Conservation (phyloP, 2,113 vertebrate genomes). For the Rhabdomys dilectus region DNA sequence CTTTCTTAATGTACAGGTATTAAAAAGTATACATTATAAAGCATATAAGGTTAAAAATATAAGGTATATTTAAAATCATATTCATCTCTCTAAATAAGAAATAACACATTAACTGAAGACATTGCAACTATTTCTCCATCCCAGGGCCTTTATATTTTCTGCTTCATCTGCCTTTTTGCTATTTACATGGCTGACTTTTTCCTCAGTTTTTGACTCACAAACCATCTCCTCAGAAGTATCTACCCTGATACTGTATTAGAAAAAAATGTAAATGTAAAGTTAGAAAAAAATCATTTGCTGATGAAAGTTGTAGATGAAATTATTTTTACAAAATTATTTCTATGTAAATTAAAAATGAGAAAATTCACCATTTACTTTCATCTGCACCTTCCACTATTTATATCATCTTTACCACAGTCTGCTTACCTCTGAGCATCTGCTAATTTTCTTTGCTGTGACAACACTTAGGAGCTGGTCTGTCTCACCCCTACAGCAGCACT, state of each 20-base stretch:
- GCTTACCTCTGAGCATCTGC: background rate
- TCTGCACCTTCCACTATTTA: background rate
- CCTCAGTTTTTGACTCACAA: background rate
- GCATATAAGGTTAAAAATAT: background rate
- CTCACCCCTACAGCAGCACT: background rate
- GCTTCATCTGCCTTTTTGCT: background rate
- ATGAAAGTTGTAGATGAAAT: too few species aligned
- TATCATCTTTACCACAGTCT: too few species aligned
- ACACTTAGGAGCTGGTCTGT: constrained; percentile 1
- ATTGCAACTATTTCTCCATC: background rate
- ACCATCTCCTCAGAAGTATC: background rate
- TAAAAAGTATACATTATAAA: background rate
- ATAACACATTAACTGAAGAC: background rate
- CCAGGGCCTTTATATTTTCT: background rate
- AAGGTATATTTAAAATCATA: background rate
- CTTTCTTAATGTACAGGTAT: background rate
- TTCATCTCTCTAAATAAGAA: background rate
- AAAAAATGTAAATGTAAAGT: too few species aligned
- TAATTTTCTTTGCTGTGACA: background rate
- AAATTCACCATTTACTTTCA: background rate
- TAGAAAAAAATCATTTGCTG: too few species aligned
- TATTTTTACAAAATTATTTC: too few species aligned
- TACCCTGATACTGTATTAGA: too few species aligned
- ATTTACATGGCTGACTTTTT: background rate
- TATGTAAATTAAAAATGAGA: too few species aligned